phyloP scores from a whole-genome alignment of 2,888 invertebrate species.

The Hypolimnas misippus region DNA sequence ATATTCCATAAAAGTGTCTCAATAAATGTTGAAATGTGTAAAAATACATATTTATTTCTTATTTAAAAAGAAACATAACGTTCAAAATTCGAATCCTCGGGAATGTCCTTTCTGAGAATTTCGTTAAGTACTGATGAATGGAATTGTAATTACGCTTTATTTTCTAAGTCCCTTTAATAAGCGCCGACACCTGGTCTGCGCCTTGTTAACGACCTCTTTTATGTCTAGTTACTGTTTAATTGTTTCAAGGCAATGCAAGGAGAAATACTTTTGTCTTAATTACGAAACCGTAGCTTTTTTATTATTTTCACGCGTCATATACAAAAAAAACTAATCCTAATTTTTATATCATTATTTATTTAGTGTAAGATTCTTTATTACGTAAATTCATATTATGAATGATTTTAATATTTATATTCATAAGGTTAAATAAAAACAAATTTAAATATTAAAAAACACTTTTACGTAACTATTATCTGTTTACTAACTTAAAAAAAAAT shows the following conservation, averaged over 20 bases:
- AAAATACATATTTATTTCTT: not conserved
- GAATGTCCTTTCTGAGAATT: constrained; percentile 20
- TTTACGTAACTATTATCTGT: no score
- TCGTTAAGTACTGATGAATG: constrained; percentile 39
- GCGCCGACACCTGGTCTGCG: constrained; percentile 43
- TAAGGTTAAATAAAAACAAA: no score
- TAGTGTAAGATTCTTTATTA: no score
- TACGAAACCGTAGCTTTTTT: not conserved
- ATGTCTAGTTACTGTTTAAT: constrained; percentile 39
- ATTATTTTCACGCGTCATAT: no score
- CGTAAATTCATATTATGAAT: no score
- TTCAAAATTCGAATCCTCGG: not conserved
- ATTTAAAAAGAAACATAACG: not conserved
- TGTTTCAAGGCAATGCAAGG: constrained; percentile 19
- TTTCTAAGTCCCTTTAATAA: constrained; percentile 40
- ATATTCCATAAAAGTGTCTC: not conserved
- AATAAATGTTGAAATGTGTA: not conserved
- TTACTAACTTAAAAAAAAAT: not conserved
- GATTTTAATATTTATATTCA: no score
- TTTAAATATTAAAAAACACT: no score
- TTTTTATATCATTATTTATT: no score
- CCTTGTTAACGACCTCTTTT: constrained; percentile 40
- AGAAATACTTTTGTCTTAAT: constrained; percentile 27
- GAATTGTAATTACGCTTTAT: constrained; percentile 42
- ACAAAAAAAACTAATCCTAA: no score